Conservation (phyloP, 2,113 vertebrate species). For the Chroicocephalus ridibundus region DNA sequence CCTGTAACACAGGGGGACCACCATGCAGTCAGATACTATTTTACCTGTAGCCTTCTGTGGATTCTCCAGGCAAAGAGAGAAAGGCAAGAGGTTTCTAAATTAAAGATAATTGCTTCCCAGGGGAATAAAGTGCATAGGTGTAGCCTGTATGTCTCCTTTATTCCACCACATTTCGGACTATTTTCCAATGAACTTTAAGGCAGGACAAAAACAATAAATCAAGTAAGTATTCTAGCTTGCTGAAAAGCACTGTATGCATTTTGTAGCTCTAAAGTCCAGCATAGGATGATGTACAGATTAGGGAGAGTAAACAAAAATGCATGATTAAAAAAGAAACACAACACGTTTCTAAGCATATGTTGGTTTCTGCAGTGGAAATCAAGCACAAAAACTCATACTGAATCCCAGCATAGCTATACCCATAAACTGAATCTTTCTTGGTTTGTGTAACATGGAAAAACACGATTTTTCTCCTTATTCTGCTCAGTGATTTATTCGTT, state of each 20-base stretch:
- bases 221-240: background rate
- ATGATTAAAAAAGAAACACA: background rate
- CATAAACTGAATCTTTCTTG: background rate
- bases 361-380: background rate
- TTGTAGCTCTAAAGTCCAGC: background rate
- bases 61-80: background rate
- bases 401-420: background rate
- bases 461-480: background rate
- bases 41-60: background rate
- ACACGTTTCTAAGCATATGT: background rate
- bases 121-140: background rate
- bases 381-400: background rate
- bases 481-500: background rate
- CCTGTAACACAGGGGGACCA: background rate
- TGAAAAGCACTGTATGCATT: background rate
- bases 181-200: background rate
- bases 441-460: background rate
- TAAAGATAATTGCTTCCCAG: background rate
- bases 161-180: background rate
- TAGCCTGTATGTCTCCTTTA: background rate
- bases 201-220: background rate
- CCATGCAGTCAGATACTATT: background rate
- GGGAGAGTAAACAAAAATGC: background rate
- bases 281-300: background rate
- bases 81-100: background rate